These are phyloP conservation scores for Zaprionus davidi DNA, from an alignment of 1,140 invertebrate species.

Conservation along the genomic window DNA sequence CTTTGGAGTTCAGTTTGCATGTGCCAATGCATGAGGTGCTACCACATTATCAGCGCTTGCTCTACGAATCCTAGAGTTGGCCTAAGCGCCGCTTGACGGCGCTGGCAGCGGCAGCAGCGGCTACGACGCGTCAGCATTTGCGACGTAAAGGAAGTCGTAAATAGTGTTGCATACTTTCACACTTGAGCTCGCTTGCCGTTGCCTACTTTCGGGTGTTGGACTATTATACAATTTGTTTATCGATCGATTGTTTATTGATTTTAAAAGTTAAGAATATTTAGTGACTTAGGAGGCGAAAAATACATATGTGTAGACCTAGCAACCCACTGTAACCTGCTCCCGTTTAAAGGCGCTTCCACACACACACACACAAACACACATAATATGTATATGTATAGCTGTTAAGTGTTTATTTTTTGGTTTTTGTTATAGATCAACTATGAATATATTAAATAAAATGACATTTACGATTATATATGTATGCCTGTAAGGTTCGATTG, in stretches of 20 bases:
- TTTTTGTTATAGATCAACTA: slow-evolving; percentile 75
- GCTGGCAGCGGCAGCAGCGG: slow-evolving; percentile 62
- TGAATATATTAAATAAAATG: slow-evolving; percentile 67
- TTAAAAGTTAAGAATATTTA: no score
- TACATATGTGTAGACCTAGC: slow-evolving; percentile 15
- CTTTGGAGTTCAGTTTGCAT: slow-evolving; percentile 97
- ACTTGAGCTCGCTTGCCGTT: slow-evolving; percentile 32
- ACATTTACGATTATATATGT: slow-evolving; percentile 16
- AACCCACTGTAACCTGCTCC: slow-evolving; percentile 2
- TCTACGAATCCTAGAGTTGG: slow-evolving; percentile 91
- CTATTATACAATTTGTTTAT: slow-evolving; percentile 16
- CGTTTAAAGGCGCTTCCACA: slow-evolving; percentile 35
- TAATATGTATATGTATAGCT: slow-evolving; percentile 19
- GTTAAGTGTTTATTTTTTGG: slow-evolving; percentile 67
- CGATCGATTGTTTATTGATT: background rate
- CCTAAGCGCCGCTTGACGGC: slow-evolving; percentile 77
- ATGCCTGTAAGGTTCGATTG: slow-evolving; percentile 10
- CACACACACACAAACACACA: background rate
- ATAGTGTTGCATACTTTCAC: slow-evolving; percentile 42
- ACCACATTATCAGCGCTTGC: slow-evolving; percentile 96
- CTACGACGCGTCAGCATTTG: slow-evolving; percentile 61
- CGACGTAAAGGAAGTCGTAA: slow-evolving; percentile 71
- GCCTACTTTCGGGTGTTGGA: slow-evolving; percentile 67
- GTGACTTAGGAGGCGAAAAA: background rate
- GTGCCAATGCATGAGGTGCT: slow-evolving; percentile 95